These are phyloP conservation scores for Pyrochroa serraticornis DNA, from an alignment of 2,888 invertebrate species.

Conservation along the genomic window DNA sequence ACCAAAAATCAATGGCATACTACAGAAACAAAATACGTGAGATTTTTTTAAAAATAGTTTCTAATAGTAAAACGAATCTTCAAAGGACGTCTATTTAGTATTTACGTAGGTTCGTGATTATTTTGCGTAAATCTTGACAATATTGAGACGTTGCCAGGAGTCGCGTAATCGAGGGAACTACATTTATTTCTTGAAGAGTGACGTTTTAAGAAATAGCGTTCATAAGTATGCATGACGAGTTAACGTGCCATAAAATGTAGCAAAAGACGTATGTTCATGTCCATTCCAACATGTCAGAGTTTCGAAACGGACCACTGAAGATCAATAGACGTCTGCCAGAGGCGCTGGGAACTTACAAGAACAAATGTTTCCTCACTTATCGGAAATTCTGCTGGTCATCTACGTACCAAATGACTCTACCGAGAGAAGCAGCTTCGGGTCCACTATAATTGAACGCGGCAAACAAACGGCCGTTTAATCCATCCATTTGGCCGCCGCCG, in stretches of 20 bases:
- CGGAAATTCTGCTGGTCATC: slow-evolving; percentile 38
- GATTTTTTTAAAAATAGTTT: slow-evolving; percentile 10
- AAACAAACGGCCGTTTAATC: slow-evolving; percentile 27
- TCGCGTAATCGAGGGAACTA: slow-evolving; percentile 23
- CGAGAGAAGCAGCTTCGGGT: slow-evolving; percentile 30
- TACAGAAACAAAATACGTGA: slow-evolving; percentile 21
- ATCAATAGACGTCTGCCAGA: slow-evolving; percentile 38
- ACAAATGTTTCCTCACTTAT: slow-evolving; percentile 39
- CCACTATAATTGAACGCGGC: slow-evolving; percentile 32
- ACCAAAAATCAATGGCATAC: slow-evolving; percentile 23
- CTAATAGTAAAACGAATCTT: neutral
- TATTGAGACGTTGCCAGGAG: slow-evolving; percentile 1
- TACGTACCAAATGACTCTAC: slow-evolving; percentile 36
- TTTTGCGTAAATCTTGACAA: neutral
- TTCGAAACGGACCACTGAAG: slow-evolving; percentile 35
- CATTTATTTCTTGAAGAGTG: slow-evolving; percentile 33
- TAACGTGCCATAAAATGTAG: slow-evolving; percentile 39
- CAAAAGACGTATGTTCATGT: slow-evolving; percentile 39
- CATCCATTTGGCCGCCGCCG: neutral
- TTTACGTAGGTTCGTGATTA: neutral
- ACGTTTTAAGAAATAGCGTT: slow-evolving; percentile 34
- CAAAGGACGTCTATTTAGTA: neutral
- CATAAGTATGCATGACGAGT: slow-evolving; percentile 42
- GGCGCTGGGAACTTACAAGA: slow-evolving; percentile 36
- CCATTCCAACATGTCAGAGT: slow-evolving; percentile 38